Evolutionary conservation across 1,140 invertebrate species (phyloP).

Genomic region (Drosophila nigromelanica): DNA sequence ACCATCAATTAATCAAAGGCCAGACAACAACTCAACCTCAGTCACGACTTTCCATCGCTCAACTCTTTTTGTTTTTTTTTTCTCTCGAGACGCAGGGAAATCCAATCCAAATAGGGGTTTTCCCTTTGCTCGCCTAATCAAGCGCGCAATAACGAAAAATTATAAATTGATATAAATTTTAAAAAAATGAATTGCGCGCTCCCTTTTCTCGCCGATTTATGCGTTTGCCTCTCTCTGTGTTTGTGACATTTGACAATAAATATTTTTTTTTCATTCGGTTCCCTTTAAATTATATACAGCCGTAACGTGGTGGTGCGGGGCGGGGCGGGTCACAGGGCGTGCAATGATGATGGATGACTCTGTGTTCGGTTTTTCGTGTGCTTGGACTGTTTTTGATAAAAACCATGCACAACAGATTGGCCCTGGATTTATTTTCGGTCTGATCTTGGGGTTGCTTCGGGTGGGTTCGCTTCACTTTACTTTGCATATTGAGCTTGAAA

Average conservation of each 20-base stretch:
- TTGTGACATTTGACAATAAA: conserved; percentile 78
- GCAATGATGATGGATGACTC: conserved; percentile 77
- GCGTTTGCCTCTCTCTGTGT: conserved; percentile 36
- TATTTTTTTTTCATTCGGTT: conserved; percentile 46
- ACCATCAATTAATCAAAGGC: conserved; percentile 43
- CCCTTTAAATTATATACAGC: conserved; percentile 57
- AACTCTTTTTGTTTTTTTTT: conserved; percentile 52
- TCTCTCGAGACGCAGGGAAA: conserved; percentile 17
- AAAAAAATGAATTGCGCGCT: conserved; percentile 69
- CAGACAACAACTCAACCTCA: conserved; percentile 39
- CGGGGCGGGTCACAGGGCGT: conserved; percentile 44
- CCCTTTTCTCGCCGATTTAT: conserved; percentile 9
- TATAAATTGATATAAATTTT: conserved; percentile 80
- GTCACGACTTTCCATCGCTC: conserved; percentile 30
- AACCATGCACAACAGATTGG: conserved; percentile 55
- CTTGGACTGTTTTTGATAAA: conserved; percentile 48
- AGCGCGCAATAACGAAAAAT: conserved; percentile 68
- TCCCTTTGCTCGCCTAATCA: conserved; percentile 62
- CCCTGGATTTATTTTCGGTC: conserved; percentile 62
- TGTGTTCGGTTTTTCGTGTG: conserved; percentile 70
- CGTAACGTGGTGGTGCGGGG: conserved; percentile 18
- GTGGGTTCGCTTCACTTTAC: conserved; percentile 32
- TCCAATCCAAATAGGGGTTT: conserved; percentile 50
- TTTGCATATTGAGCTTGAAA: conserved; percentile 60
- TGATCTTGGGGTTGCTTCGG: conserved; percentile 18